Percentiles rank a stretch among this genome's conserved stretches.
Conservation (phyloP, 2,113 vertebrate genomes). For the Forbesichthys agassizii region DNA sequence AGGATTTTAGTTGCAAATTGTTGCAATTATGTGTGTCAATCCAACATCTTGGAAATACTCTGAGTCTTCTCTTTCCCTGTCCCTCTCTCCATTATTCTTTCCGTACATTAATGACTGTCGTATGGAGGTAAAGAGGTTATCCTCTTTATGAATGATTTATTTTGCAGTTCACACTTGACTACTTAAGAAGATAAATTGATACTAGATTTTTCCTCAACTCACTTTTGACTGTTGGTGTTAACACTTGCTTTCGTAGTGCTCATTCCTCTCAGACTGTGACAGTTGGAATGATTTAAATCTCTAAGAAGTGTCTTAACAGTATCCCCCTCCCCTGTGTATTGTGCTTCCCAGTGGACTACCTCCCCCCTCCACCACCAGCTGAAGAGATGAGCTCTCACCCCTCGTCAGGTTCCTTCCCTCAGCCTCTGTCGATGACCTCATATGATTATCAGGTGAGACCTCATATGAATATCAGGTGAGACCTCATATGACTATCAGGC, state of each 20-base stretch:
- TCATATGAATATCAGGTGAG: too few species aligned
- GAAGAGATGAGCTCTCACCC: conserved; percentile 71
- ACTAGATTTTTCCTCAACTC: background rate
- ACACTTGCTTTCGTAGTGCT: background rate
- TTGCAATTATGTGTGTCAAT: conserved; percentile 63
- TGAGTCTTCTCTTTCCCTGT: conserved; percentile 26
- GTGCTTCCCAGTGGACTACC: conserved; percentile 76
- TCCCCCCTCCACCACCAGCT: conserved; percentile 80
- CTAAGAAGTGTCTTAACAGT: conserved; percentile 44
- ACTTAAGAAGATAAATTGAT: conserved; percentile 1
- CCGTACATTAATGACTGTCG: background rate
- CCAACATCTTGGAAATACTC: conserved; percentile 23
- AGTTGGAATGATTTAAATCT: conserved; percentile 23
- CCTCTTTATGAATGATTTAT: conserved; percentile 12
- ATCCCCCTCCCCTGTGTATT: conserved; percentile 32
- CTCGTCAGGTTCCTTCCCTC: conserved; percentile 70
- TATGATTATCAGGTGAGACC: conserved; percentile 73
- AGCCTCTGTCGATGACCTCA: conserved; percentile 70
- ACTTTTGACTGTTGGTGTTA: background rate
- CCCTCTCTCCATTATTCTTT: conserved; percentile 15
- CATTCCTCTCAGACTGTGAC: conserved; percentile 32
- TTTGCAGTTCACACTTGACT: conserved; percentile 10
- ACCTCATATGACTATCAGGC: conserved; percentile 46
- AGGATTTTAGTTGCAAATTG: conserved; percentile 67
- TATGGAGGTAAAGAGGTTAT: background rate